Evolutionary conservation across 2,113 vertebrate species (phyloP), one percentile per base, ranked within the genome.

Genomic region (Monopterus albus): DNA sequence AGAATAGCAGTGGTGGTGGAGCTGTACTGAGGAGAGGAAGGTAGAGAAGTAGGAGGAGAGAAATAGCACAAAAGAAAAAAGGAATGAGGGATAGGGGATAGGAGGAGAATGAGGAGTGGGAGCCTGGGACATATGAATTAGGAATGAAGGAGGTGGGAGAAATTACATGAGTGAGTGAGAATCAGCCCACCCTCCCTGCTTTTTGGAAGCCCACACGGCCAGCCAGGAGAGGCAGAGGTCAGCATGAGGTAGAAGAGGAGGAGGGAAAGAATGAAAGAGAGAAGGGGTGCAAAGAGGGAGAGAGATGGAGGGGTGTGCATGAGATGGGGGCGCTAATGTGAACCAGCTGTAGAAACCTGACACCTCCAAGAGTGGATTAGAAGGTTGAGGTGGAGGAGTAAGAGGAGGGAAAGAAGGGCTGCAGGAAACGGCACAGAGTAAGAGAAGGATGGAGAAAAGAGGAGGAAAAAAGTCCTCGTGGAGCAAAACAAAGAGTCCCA

Each of bases 261-360:
- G 57, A 65, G 52, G 21, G 39, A 45, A 25, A 56, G 36, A 59
- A 38, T 0, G 50, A 49, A 55, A 23, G 18, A 74, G 55, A 36
- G 53, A 66, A 10, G 63, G 56, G 66, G 63, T 72, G 67, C 39
- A 66, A 25, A 36, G 55, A 43, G 59, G 35, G 59, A 29, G 18
- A 10, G 75, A 11, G 59, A 72, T 47, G 33, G 65, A 26, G 51
- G 31, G 61, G 60, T 55, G 70, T 65, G 62, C 45, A 67, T 72
- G 70, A 77, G 79, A 84, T 79, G 84, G 83, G 86, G 83, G 86
- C 28, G 80, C 82, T 93, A 93, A 93, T 91, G 86, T 85, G 88
- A 92, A 92, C 92, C 92, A 93, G 91, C 90, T 93, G 92, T 91
- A 84, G 92, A 93, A 93, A 93, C 87, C 82, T 90, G 92, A 93